These are phyloP conservation scores for Hippoglossus hippoglossus DNA, from an alignment of 2,797 vertebrate species.

Conservation along the genomic window DNA sequence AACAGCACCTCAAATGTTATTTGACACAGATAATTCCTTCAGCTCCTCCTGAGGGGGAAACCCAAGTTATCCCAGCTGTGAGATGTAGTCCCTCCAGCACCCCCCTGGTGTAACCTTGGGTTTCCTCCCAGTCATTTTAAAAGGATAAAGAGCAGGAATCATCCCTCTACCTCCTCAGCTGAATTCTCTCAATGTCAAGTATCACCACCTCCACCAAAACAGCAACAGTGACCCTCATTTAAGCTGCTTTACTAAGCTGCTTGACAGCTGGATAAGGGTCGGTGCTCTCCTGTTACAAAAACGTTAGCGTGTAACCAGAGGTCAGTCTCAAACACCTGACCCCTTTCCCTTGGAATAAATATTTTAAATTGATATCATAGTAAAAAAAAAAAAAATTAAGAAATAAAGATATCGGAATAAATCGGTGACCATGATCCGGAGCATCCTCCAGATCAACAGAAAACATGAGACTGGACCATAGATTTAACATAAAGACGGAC, in stretches of 20 bases:
- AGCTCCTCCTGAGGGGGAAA: conserved; percentile 1
- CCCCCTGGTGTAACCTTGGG: background rate
- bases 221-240: background rate
- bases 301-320: background rate
- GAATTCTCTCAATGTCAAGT: background rate
- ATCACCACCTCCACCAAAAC: background rate
- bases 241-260: no score
- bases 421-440: background rate
- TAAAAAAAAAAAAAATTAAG: no score
- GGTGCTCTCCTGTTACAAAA: background rate
- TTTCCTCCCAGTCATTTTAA: background rate
- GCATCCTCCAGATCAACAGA: no score
- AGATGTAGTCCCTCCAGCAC: background rate
- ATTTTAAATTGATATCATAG: no score
- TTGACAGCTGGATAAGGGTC: no score
- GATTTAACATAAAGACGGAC: no score
- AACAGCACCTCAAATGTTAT: background rate
- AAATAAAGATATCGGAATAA: background rate
- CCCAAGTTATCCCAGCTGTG: conserved; percentile 1
- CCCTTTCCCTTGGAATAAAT: background rate
- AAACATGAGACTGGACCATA: background rate
- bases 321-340: background rate
- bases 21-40: background rate
- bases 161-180: background rate
- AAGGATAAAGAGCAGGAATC: background rate